A percentile compares a stretch with the other conserved stretches of the same genome.
Conservation (phyloP, 2,888 invertebrate species). For the Barypeithes pellucidus region DNA sequence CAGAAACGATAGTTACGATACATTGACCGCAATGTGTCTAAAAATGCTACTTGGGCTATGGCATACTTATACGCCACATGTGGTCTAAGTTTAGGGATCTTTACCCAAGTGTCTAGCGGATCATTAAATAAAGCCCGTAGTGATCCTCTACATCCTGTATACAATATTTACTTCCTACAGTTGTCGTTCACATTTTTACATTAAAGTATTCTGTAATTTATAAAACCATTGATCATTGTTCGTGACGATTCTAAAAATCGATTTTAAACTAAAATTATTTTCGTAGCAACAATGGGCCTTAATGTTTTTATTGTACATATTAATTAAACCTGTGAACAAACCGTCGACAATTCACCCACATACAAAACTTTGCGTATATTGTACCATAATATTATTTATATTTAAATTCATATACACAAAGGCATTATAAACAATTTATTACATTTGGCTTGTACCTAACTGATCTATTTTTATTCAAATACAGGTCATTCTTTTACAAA, state of each 20-base stretch:
- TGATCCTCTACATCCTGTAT: no score
- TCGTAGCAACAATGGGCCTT: neutral
- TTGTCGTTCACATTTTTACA: neutral
- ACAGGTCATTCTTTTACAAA: no score
- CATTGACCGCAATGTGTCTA: no score
- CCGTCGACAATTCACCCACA: slow-evolving; percentile 4
- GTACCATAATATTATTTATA: slow-evolving; percentile 60
- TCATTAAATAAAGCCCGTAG: neutral
- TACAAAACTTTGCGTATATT: slow-evolving; percentile 37
- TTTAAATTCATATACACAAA: slow-evolving; percentile 13
- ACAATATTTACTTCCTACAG: neutral
- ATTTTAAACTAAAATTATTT: slow-evolving; percentile 22
- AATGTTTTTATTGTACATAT: slow-evolving; percentile 21
- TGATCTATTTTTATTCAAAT: no score
- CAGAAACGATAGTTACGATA: no score
- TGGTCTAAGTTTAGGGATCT: no score
- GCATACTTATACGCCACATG: no score
- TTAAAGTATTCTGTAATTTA: neutral
- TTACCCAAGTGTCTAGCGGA: no score
- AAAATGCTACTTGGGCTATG: no score
- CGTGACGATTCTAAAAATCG: neutral
- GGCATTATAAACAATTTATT: no score
- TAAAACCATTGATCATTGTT: neutral
- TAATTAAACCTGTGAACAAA: slow-evolving; percentile 8
- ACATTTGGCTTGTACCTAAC: no score